These are phyloP conservation scores for Drosophila histrio DNA, from an alignment of 2,888 invertebrate genomes.

Conservation along the genomic window DNA sequence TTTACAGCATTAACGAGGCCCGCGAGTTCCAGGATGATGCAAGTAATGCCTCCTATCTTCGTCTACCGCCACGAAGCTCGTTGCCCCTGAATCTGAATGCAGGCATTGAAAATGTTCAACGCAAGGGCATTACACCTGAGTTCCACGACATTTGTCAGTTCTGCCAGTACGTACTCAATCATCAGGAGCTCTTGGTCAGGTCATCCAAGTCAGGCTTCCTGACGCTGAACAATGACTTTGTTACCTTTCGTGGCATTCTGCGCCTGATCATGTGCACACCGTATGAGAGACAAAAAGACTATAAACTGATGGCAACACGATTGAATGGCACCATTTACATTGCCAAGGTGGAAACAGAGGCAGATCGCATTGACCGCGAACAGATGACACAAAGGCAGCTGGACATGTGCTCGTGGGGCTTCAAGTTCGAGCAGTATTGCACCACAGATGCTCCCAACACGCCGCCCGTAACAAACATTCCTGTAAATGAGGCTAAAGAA, in stretches of 20 bases:
- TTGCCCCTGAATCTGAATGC: constrained; percentile 56
- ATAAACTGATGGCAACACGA: constrained; percentile 38
- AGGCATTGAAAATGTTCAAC: constrained; percentile 50
- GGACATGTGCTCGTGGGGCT: constrained; percentile 73
- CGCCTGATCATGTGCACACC: constrained; percentile 59
- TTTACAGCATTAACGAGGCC: constrained; percentile 32
- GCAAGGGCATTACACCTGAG: background rate
- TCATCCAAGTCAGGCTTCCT: constrained; percentile 3
- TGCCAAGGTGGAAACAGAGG: constrained; percentile 26
- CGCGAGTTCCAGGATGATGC: constrained; percentile 41
- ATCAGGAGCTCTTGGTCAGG: constrained; percentile 24
- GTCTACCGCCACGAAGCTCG: constrained; percentile 11
- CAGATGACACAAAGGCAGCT: background rate
- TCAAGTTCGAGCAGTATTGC: constrained; percentile 67
- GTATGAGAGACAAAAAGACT: constrained; percentile 33
- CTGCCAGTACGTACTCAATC: constrained; percentile 45
- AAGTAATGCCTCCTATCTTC: constrained; percentile 30
- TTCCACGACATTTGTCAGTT: constrained; percentile 15
- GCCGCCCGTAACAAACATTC: constrained; percentile 41
- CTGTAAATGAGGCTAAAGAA: constrained; percentile 57
- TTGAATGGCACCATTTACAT: constrained; percentile 60
- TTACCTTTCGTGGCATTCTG: constrained; percentile 55
- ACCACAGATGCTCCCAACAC: constrained; percentile 19
- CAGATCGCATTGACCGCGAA: constrained; percentile 2
- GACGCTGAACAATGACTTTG: constrained; percentile 29